A percentile compares a stretch with the other conserved stretches of the same genome.
Evolutionary conservation across 92 coral and sea anemone species (phyloP).

Genomic region (Muricea muricata): DNA sequence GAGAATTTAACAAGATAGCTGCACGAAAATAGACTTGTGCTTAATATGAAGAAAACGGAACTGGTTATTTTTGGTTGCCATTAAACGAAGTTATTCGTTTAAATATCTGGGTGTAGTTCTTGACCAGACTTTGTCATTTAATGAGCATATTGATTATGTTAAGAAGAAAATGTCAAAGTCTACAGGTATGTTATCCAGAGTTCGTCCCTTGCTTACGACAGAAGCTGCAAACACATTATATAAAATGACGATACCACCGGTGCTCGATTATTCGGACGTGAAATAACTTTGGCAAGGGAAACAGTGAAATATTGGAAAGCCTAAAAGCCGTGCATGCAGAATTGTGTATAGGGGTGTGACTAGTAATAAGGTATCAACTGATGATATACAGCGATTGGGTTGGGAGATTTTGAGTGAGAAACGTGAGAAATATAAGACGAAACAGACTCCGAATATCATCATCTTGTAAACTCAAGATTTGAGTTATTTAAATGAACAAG

Average conservation of each 20-base stretch:
- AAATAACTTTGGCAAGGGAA: constrained; percentile 6
- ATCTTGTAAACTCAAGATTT: no score
- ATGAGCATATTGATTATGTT: constrained; percentile 30
- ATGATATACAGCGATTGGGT: no score
- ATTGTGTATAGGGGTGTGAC: no score
- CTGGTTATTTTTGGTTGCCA: neutral
- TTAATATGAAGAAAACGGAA: neutral
- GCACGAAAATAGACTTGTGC: neutral
- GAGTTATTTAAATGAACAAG: no score
- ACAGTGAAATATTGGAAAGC: neutral
- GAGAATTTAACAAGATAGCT: no score
- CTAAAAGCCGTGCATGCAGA: neutral
- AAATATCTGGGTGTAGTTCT: constrained; percentile 37
- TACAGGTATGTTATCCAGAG: constrained; percentile 26
- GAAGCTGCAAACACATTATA: constrained; percentile 39
- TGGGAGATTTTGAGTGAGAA: no score
- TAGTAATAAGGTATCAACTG: no score
- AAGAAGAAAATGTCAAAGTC: constrained; percentile 37
- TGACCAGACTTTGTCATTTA: constrained; percentile 30
- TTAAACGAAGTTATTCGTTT: constrained; percentile 15
- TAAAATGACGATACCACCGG: constrained; percentile 32
- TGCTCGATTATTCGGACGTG: constrained; percentile 34
- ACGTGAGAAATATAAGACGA: no score
- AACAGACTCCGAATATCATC: no score
- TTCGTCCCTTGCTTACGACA: constrained; percentile 21